A percentile compares a stretch with the other conserved stretches of the same genome.
phyloP scores from a whole-genome alignment of 2,113 vertebrate species.

The Clinocottus analis region DNA sequence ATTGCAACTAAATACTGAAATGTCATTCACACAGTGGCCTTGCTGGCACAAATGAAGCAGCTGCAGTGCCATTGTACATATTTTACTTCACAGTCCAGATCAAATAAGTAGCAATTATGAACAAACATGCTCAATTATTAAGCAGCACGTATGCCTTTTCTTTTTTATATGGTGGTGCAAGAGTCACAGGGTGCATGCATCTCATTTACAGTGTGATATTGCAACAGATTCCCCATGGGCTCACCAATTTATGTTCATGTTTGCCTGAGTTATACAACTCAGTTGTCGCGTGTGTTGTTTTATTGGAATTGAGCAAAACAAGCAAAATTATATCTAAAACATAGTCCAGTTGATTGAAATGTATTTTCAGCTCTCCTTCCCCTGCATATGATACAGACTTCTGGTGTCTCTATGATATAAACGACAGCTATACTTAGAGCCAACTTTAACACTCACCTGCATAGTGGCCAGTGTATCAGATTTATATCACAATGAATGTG shows the following conservation, averaged over 20 bases:
- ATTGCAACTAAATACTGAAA: slow-evolving; percentile 40
- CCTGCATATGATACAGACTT: not conserved
- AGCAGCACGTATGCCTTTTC: not conserved
- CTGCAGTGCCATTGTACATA: slow-evolving; percentile 9
- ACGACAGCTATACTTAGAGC: not conserved
- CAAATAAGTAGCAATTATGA: not conserved
- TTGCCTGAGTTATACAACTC: not conserved
- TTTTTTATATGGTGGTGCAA: not conserved
- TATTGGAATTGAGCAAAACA: not conserved
- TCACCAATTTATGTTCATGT: not conserved
- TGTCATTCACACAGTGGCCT: slow-evolving; percentile 23
- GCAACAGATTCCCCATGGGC: not conserved
- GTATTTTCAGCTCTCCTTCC: too few relatives aligned
- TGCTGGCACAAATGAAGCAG: slow-evolving; percentile 38
- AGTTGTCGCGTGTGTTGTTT: not conserved
- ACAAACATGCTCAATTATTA: not conserved
- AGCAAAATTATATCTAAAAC: not conserved
- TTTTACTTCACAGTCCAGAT: not conserved
- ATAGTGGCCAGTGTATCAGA: not conserved
- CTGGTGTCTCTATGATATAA: not conserved
- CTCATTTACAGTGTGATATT: not conserved
- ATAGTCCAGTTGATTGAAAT: not conserved
- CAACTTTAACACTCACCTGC: not conserved
- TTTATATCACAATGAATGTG: not conserved
- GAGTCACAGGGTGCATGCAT: slow-evolving; percentile 7